phyloP scores from a whole-genome alignment of 1,140 invertebrate species.

The Lucilia cuprina region DNA sequence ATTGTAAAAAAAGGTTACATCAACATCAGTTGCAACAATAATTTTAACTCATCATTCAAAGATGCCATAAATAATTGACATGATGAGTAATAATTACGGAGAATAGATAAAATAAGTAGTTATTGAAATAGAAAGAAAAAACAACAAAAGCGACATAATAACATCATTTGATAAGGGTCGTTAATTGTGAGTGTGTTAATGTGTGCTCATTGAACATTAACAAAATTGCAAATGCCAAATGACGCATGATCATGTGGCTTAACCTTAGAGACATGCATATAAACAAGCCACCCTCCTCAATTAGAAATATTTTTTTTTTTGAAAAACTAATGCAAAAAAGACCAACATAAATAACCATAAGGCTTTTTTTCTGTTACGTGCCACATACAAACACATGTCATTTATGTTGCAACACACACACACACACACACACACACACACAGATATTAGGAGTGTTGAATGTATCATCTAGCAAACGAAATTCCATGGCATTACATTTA shows the following conservation, averaged over 20 bases:
- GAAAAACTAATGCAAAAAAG: conserved; percentile 2
- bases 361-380: not conserved
- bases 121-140: not conserved
- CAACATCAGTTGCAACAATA: not conserved
- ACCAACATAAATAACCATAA: not conserved
- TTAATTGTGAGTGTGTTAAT: not conserved
- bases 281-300: not conserved
- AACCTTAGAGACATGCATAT: not conserved
- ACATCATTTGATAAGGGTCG: conserved; percentile 22
- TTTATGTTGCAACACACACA: not conserved
- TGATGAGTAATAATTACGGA: not conserved
- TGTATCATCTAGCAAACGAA: not conserved
- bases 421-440: too few relatives aligned
- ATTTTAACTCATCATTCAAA: not conserved
- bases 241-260: not conserved
- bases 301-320: not conserved
- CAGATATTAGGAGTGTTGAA: not conserved
- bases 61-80: conserved; percentile 14
- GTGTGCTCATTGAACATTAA: not conserved
- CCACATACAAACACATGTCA: conserved; percentile 15
- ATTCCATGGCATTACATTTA: not conserved
- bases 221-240: conserved; percentile 19
- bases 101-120: not conserved
- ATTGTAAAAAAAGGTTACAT: not conserved
- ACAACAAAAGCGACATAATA: not conserved